A percentile compares a stretch with the other conserved stretches of the same genome.
Conservation (phyloP, 2,888 invertebrate genomes). For the Pseudococcus jackbeardsleyi region DNA sequence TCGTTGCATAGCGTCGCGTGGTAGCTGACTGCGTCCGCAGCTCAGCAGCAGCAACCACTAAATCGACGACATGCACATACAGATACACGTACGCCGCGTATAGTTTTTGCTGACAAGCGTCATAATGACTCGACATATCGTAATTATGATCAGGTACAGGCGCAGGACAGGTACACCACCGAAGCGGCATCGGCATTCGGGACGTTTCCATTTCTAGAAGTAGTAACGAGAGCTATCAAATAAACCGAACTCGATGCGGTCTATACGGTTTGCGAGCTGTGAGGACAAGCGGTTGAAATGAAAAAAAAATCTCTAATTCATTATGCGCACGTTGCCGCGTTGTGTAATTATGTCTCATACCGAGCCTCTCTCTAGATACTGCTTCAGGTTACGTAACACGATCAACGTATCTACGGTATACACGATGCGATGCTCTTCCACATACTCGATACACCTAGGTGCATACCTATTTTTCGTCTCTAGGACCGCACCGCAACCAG, state of each 20-base stretch:
- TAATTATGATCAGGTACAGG: constrained; percentile 39
- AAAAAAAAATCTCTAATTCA: constrained; percentile 47
- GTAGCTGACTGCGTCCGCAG: no score
- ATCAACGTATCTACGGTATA: neutral
- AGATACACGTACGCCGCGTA: neutral
- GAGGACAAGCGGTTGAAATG: neutral
- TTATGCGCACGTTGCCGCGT: constrained; percentile 26
- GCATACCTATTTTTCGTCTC: neutral
- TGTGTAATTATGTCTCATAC: constrained; percentile 52
- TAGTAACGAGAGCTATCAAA: neutral
- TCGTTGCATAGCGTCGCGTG: no score
- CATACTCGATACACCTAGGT: neutral
- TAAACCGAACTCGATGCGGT: constrained; percentile 28
- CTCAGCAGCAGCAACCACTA: no score
- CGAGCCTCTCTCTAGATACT: neutral
- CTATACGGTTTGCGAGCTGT: neutral
- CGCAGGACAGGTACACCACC: neutral
- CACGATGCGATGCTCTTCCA: constrained; percentile 8
- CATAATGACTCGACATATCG: neutral
- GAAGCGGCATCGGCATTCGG: neutral
- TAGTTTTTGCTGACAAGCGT: neutral
- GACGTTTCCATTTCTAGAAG: constrained; percentile 47
- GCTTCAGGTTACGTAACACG: neutral
- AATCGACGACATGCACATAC: neutral
- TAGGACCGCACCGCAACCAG: neutral